Conservation (phyloP, 2,113 vertebrate species). For the Pseudorasbora parva region DNA sequence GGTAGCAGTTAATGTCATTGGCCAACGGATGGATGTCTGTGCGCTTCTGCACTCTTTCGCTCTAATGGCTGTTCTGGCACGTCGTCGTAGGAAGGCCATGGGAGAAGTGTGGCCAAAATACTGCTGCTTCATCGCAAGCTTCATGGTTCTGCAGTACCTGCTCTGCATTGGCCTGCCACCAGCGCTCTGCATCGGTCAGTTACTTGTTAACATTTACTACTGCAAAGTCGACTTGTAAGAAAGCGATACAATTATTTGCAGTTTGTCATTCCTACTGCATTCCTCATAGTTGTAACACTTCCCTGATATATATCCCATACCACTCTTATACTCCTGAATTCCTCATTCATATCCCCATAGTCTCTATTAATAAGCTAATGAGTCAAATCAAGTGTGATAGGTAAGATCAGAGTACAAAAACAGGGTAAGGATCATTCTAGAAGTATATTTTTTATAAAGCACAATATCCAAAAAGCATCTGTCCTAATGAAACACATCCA, state of each 20-base stretch:
- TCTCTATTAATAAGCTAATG: too few species aligned
- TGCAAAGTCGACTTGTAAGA: background rate
- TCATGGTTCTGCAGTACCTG: slow-evolving; percentile 77
- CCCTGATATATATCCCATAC: background rate
- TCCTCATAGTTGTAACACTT: background rate
- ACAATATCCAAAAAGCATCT: background rate
- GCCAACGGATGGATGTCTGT: slow-evolving; percentile 79
- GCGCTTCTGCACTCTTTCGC: slow-evolving; percentile 72
- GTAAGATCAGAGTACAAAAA: too few species aligned
- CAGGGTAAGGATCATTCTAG: too few species aligned
- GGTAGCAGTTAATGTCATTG: slow-evolving; percentile 73
- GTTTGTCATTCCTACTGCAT: background rate
- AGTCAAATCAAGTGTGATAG: too few species aligned
- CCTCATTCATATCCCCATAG: background rate
- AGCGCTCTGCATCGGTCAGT: slow-evolving; percentile 75
- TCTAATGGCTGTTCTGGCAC: slow-evolving; percentile 72
- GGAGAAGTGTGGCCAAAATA: slow-evolving; percentile 82
- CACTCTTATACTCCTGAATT: background rate
- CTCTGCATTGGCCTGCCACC: slow-evolving; percentile 80
- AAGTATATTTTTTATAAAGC: background rate
- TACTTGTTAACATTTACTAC: background rate
- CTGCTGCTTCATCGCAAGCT: slow-evolving; percentile 78
- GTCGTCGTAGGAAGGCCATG: slow-evolving; percentile 77
- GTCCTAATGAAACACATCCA: background rate
- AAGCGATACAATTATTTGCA: background rate